Conservation (phyloP, 2,113 vertebrate genomes). For the Colistium nudipinnis region DNA sequence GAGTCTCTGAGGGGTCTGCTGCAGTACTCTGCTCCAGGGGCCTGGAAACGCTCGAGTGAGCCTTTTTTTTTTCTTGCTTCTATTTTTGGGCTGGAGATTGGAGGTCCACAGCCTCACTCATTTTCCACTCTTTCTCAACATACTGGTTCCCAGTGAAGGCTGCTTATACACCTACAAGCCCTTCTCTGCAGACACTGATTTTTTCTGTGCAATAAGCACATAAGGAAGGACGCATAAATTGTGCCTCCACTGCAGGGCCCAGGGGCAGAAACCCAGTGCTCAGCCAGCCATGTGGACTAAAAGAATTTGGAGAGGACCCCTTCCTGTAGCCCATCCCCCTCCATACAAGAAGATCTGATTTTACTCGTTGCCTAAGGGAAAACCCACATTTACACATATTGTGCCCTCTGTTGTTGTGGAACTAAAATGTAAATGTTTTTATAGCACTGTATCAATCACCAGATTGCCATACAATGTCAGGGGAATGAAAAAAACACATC, state of each 20-base stretch:
- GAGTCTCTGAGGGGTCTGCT: slow-evolving; percentile 81
- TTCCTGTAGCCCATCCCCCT: slow-evolving; percentile 71
- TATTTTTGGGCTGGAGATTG: slow-evolving; percentile 77
- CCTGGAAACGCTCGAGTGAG: slow-evolving; percentile 80
- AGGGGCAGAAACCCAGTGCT: slow-evolving; percentile 71
- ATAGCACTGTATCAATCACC: not conserved
- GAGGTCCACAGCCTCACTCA: slow-evolving; percentile 64
- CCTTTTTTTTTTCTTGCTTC: slow-evolving; percentile 74
- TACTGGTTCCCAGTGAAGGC: slow-evolving; percentile 69
- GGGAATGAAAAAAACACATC: not conserved
- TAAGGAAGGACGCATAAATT: slow-evolving; percentile 73
- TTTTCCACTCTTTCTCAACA: slow-evolving; percentile 70
- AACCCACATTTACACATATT: slow-evolving; percentile 25
- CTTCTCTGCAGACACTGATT: slow-evolving; percentile 57
- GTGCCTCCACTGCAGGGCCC: slow-evolving; percentile 65
- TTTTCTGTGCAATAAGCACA: slow-evolving; percentile 70
- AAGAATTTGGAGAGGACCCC: slow-evolving; percentile 76
- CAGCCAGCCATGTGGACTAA: slow-evolving; percentile 76
- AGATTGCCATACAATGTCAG: not conserved
- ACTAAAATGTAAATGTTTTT: not conserved
- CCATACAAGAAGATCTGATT: slow-evolving; percentile 51
- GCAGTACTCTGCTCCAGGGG: slow-evolving; percentile 78
- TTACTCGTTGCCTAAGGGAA: slow-evolving; percentile 54
- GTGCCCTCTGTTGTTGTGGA: not conserved
- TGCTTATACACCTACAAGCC: not conserved